A percentile compares a stretch with the other conserved stretches of the same genome.
These are phyloP conservation scores for Agonopterix arenella DNA, from an alignment of 2,888 invertebrate genomes.

Conservation along the genomic window DNA sequence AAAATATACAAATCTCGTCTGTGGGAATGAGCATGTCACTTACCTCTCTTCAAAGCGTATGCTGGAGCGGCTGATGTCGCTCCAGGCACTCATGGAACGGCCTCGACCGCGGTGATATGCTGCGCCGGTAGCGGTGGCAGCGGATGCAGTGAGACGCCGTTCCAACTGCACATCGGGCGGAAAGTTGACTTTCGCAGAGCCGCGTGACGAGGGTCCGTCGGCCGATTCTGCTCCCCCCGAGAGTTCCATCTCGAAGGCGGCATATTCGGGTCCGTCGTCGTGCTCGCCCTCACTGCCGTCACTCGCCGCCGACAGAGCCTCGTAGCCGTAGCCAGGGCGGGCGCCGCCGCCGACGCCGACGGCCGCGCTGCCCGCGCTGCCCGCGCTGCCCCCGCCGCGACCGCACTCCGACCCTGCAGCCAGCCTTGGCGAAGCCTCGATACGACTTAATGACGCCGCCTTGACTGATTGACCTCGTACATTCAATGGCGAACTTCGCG, in stretches of 20 bases:
- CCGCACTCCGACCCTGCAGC: slow-evolving; percentile 50
- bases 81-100: slow-evolving; percentile 92
- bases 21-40: slow-evolving; percentile 14
- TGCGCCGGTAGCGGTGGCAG: slow-evolving; percentile 57
- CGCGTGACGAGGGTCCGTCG: slow-evolving; percentile 61
- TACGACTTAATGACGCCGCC: slow-evolving; percentile 66
- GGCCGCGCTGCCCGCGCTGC: slow-evolving; percentile 26
- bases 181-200: slow-evolving; percentile 81
- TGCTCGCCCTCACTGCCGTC: slow-evolving; percentile 67
- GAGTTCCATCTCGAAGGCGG: slow-evolving; percentile 64
- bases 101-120: slow-evolving; percentile 76
- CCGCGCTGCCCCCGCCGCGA: slow-evolving; percentile 20
- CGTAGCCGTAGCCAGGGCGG: slow-evolving; percentile 71
- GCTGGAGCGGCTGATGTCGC: slow-evolving; percentile 89
- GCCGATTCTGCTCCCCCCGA: slow-evolving; percentile 60
- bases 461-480: slow-evolving; percentile 54
- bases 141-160: slow-evolving; percentile 59
- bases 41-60: slow-evolving; percentile 88
- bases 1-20: too few species aligned
- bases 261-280: slow-evolving; percentile 60
- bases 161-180: slow-evolving; percentile 75
- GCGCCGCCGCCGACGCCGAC: slow-evolving; percentile 49
- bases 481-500: slow-evolving; percentile 53
- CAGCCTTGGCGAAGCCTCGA: slow-evolving; percentile 61
- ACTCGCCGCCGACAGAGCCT: slow-evolving; percentile 67